These are phyloP conservation scores for Anguilla megastoma DNA, from an alignment of 2,797 vertebrate species.

Conservation along the genomic window DNA sequence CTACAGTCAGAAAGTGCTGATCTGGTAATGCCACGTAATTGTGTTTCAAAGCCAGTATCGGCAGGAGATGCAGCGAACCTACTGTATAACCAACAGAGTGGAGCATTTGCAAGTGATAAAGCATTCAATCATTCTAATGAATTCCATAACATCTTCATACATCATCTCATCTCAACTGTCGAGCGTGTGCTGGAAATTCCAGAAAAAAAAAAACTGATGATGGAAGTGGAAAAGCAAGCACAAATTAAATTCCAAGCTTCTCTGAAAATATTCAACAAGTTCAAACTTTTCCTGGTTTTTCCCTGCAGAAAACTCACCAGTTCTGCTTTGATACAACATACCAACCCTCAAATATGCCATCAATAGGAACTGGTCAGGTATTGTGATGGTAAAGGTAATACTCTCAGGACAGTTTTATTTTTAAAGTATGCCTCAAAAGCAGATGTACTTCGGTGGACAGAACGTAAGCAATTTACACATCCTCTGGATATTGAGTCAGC, in stretches of 20 bases:
- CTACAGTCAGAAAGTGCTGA: neutral
- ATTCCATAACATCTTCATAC: neutral
- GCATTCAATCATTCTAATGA: neutral
- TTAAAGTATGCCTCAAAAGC: neutral
- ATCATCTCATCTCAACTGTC: neutral
- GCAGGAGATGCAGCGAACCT: neutral
- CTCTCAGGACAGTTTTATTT: constrained; percentile 4
- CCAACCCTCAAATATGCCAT: neutral
- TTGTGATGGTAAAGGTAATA: neutral
- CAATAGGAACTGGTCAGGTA: neutral
- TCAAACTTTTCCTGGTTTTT: no score
- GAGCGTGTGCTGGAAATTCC: neutral
- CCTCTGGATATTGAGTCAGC: neutral
- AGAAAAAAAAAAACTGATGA: neutral
- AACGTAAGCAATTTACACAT: neutral
- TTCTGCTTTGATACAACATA: no score
- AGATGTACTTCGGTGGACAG: neutral
- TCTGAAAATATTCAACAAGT: neutral
- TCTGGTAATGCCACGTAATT: neutral
- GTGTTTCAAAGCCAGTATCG: neutral
- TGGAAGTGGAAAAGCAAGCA: neutral
- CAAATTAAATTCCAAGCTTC: neutral
- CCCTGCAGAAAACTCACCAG: no score
- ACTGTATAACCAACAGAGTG: neutral
- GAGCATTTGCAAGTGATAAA: neutral